phyloP scores from a whole-genome alignment of 1,140 invertebrate genomes.

The Riptortus pedestris region DNA sequence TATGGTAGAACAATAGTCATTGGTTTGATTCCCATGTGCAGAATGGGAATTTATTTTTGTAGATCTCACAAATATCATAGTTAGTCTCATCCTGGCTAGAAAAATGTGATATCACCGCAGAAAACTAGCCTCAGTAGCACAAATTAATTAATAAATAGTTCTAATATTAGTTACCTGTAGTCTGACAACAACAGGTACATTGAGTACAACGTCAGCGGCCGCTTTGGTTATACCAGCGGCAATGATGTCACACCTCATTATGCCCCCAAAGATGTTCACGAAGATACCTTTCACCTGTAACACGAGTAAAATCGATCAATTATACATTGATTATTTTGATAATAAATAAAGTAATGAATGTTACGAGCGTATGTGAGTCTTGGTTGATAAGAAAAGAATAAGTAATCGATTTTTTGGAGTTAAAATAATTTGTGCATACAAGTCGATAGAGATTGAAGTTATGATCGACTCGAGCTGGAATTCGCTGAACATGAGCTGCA shows the following conservation, averaged over 20 bases:
- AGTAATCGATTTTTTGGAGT: background rate
- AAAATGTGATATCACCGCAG: no score
- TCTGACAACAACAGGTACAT: conserved; percentile 81
- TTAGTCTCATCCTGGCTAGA: no score
- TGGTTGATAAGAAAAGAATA: background rate
- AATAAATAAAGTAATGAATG: background rate
- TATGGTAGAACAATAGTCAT: no score
- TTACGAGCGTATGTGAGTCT: background rate
- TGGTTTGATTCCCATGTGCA: no score
- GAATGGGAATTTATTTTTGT: no score
- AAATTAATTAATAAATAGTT: no score
- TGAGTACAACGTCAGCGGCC: conserved; percentile 63
- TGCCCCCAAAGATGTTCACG: conserved; percentile 97
- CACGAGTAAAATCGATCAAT: background rate
- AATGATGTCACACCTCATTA: conserved; percentile 94
- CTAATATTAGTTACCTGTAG: conserved; percentile 39
- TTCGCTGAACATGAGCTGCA: no score
- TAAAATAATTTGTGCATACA: no score
- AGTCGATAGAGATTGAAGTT: background rate
- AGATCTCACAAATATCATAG: no score
- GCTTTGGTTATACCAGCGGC: conserved; percentile 88
- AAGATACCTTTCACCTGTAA: conserved; percentile 73
- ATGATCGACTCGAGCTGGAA: background rate
- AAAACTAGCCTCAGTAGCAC: background rate
- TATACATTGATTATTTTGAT: background rate